Base-by-base conservation (phyloP, 1,140 invertebrate genomes). In the Bradysia coprophila region DNA sequence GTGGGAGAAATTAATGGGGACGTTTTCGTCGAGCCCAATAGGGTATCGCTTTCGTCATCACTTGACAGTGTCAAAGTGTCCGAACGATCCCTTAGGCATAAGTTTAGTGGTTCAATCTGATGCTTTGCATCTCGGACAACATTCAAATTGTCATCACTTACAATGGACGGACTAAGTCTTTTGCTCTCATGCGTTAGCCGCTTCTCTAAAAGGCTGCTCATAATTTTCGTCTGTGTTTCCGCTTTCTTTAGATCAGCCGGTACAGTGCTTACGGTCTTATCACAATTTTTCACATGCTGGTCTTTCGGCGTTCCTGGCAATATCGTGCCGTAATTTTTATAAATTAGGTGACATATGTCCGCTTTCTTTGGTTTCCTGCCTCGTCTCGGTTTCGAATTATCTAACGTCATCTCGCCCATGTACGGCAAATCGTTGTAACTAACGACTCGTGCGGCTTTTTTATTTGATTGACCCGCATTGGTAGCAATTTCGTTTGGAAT, bases 291-390 rank as follows among this genome's bases (percentile, higher is more conserved):
- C 16, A 20, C 21, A 22, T n/a, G n/a, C n/a, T 11, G 13, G 21
- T 39, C 19, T 23, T 22, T 39, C 23, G 21, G 11, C 5, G 75
- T 76, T 1, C 76, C 75, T 0, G 79, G 78, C 19, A 83, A 69
- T n/a, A 85, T 81, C 0, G 80, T 87, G 0, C 83, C 85, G 50
- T 88, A 88, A 54, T 88, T 88, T 49, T 88, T 88, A 52, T 87
- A 87, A 48, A 89, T 88, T n/a, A 90, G 61, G 51, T 88, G 84
- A 48, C 84, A 89, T 45, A 89, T 88, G 52, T 90, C 85, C 0
- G 83, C 83, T 51, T 87, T 89, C 50, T 89, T 89, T 1, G 85
- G 86, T 48, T 90, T 90, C 10, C 86, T 63, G 0, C 85, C 84
- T 45, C 86, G 67, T 22, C 84, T 59, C 0, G 84, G 84, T 49